phyloP scores from a whole-genome alignment of 2,888 invertebrate genomes.

The Phengaris arion region DNA sequence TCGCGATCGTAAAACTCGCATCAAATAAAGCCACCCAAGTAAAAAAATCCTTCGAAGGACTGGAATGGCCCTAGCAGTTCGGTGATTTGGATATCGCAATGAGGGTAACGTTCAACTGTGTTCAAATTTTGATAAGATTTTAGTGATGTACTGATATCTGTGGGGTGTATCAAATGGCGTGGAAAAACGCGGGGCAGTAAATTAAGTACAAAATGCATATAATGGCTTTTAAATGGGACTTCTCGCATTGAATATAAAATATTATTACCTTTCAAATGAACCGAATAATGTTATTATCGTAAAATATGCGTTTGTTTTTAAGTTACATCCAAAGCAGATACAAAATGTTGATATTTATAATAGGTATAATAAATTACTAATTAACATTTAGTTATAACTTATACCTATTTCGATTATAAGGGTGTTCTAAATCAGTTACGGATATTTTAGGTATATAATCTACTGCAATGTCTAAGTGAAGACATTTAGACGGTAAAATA shows the following conservation, averaged over 20 bases:
- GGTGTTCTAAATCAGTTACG: no score
- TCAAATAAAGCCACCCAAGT: constrained; percentile 67
- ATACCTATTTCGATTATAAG: no score
- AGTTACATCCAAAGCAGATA: background rate
- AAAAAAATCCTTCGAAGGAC: constrained; percentile 57
- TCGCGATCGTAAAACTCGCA: constrained; percentile 66
- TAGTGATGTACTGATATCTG: background rate
- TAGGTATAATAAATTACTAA: background rate
- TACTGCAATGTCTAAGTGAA: no score
- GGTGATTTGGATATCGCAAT: constrained; percentile 34
- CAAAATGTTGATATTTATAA: background rate
- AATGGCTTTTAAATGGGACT: constrained; percentile 12
- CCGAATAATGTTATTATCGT: background rate
- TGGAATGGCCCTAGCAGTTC: constrained; percentile 30
- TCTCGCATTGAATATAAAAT: background rate
- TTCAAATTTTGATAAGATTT: constrained; percentile 2
- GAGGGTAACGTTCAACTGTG: constrained; percentile 25
- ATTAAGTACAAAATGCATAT: constrained; percentile 6
- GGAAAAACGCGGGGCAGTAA: constrained; percentile 34
- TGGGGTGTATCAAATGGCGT: constrained; percentile 34
- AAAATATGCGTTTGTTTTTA: background rate
- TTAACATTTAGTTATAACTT: no score
- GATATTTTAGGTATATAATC: no score
- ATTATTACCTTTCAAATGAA: constrained; percentile 6
- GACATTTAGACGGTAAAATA: no score